Evolutionary conservation across 2,113 vertebrate genomes (phyloP), one percentile per base, ranked within the genome.

Genomic region (Tyto alba): DNA sequence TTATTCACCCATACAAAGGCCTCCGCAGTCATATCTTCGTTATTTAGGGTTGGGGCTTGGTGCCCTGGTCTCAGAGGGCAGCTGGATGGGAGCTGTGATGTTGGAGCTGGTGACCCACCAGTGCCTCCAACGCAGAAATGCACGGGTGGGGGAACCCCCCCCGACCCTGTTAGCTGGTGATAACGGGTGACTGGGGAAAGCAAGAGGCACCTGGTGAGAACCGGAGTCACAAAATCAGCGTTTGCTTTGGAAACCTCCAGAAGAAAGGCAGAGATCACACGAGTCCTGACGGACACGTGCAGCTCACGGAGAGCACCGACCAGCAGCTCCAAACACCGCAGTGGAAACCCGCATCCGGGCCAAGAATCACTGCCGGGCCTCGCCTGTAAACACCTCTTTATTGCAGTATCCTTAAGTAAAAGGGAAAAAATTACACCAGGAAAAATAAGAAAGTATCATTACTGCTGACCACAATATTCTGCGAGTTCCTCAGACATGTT

Each of bases 51-150:
- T 47, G 34, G 34, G 17, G 13, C 40, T 67, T 41, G n/a, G 32
- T 41, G 29, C 11, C 22, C 26, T 22, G 36, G 14, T 48, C 27
- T 48, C 13, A 5, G 43, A 32, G 30, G 7, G 34, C 20, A 36
- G 38, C 8, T 15, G 75, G 34, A 18, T n/a, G 13, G 40, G 88
- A 50, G 67, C 45, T 34, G 53, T 9, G 50, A 11, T n/a, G 6
- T 5, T 20, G 47, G 40, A 25, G 38, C 7, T 2, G 2, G 73
- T 48, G 53, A 62, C 13, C 20, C 63, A 5, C 0, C 0, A 0
- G n/a, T 5, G 23, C 20, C 47, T 43, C 48, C 45, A 12, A 8
- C 0, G 3, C 8, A 9, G 40, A 56, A 17, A 23, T 11, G 20
- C 12, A 1, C 4, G 27, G n/a, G 16, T 40, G 12, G 38, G 30